Base-by-base conservation (phyloP, 2,113 vertebrate genomes). In the Paralichthys olivaceus region DNA sequence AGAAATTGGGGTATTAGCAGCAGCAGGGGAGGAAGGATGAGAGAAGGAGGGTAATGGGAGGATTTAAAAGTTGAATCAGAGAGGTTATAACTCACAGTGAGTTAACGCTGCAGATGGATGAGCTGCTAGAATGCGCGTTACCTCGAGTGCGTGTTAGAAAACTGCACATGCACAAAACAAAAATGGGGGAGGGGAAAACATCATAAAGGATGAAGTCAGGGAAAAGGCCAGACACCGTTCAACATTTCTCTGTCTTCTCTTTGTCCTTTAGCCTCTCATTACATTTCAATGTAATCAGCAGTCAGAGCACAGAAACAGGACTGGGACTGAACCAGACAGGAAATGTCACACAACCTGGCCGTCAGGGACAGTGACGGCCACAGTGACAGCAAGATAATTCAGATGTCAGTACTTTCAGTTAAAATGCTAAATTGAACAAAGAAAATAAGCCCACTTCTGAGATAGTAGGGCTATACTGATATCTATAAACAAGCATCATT, bases 141-240 rank as follows among this genome's bases (percentile, higher is more conserved):
- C 95, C 95, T 95, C 95, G 96, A 95, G 96, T 95, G 95, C 96
- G 96, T 96, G 95, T 97, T 97, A 97, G 96, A 97, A 97, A 97
- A 97, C 96, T 97, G 97, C 94, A 96, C 96, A 96, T 97, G 96
- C 95, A 95, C 95, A 93, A 95, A 95, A 88, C 93, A 94, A 60
- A 60, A 58, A 28, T 13, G 22, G 0, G 58, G 80, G 73, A 83
- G 90, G 86, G 75, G 77, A 57, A 79, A 19, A 70, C 84, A 92
- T 80, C 55, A 86, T 72, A 88, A 65, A 82, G 74, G 53, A 84
- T 73, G 83, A 69, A 85, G 77, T 91, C 79, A 83, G 84, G 87
- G 72, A 88, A 22, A 57, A 80, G 86, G 59, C 60, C 25, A 72
- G 69, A 82, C 65, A 87, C 68, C 22, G 58, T 32, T 70, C n/a